Base-by-base conservation (phyloP, 2,888 invertebrate genomes). In the Oxycera nigricornis region DNA sequence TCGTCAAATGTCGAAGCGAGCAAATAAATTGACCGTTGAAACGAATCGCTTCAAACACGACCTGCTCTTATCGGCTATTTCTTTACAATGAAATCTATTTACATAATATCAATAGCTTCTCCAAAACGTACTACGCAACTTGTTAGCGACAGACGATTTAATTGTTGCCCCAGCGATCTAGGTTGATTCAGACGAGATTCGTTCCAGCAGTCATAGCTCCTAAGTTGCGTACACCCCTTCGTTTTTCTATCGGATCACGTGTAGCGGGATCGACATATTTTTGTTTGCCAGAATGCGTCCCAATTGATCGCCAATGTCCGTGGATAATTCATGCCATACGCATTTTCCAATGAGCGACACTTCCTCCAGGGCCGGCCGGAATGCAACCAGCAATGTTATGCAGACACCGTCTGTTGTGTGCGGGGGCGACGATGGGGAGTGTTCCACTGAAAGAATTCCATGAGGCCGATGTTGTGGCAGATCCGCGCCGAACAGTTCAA, bases 401-500 rank as follows among this genome's bases (percentile, higher is more conserved):
- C 95, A 95, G 74, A 93, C 88, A 0, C 96, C 96, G 86, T 96
- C 95, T 73, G 87, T 82, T 73, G 88, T 87, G 76, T 81, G 80
- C 3, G 82, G 86, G 46, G 84, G 82, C 9, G 86, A 81, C 14
- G 87, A 84, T 1, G 89, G 87, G 77, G 87, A 86, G 80, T 92
- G 91, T 82, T 94, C 94, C 24, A 95, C 87, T 77, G 91, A 91
- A 30, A 96, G 85, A 28, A 95, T 83, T 0, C 96, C 96, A 80
- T 93, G 89, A 0, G 95, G 95, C 79, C 92, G 89, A 83, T 96
- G 96, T 77, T 92, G 90, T 0, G 94, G 92, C 28, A 95, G 90
- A 82, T 93, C 94, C 73, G 93, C 91, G 22, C 95, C 95, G 87
- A 96, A 96, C 81, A 96, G 90, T 85, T 96, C 94, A 77, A 94